A percentile compares a stretch with the other conserved stretches of the same genome.
Conservation (phyloP, 2,888 invertebrate species). For the Oxyteleia sp. region DNA sequence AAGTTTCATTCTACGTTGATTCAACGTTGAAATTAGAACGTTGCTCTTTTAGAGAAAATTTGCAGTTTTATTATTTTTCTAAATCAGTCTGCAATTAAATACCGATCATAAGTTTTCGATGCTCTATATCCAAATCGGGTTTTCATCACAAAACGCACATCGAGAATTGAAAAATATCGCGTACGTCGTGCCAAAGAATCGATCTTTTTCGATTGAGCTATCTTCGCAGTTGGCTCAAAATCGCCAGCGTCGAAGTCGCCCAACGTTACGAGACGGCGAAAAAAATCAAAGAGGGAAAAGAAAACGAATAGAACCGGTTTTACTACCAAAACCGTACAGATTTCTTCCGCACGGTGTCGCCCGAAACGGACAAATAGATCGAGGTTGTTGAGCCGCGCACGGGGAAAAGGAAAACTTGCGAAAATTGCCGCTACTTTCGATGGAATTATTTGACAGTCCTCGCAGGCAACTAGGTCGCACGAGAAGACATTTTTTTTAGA, state of each 20-base stretch:
- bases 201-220: background rate
- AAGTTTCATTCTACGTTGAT: no score
- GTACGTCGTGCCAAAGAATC: no score
- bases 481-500: no score
- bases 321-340: slow-evolving; percentile 85
- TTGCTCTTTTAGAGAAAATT: no score
- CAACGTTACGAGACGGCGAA: slow-evolving; percentile 42
- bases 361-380: slow-evolving; percentile 85
- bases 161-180: no score
- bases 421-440: slow-evolving; percentile 76
- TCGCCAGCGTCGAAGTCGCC: slow-evolving; percentile 36
- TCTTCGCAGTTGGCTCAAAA: slow-evolving; percentile 38
- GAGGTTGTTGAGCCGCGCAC: slow-evolving; percentile 81
- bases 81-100: no score
- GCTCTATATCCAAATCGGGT: no score
- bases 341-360: slow-evolving; percentile 84
- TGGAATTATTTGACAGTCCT: slow-evolving; percentile 59
- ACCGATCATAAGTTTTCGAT: no score
- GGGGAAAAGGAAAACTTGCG: slow-evolving; percentile 79
- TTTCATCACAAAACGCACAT: no score
- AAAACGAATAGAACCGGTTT: slow-evolving; percentile 83
- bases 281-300: slow-evolving; percentile 76
- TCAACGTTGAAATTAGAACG: no score
- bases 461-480: background rate
- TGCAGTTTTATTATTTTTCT: no score